Base-by-base conservation (phyloP, 2,113 vertebrate species). In the Cololabis saira region DNA sequence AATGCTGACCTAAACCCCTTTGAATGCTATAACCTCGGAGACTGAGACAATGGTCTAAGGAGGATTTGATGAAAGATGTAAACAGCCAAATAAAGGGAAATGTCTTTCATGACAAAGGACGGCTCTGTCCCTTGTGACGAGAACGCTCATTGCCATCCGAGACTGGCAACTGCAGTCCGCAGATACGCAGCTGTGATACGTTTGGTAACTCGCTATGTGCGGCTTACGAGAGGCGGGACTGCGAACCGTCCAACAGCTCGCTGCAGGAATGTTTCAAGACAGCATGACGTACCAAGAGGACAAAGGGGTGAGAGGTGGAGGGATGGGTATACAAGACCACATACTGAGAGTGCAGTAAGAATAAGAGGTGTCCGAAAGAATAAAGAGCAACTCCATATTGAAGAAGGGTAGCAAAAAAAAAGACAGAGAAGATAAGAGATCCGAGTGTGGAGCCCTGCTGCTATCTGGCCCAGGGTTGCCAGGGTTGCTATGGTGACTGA, bases 401-500 rank as follows among this genome's bases (percentile, higher is more conserved):
- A 74, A 53, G 68, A 66, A 50, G 9, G 24, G 63, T 45, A 42
- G 52, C 27, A 68, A 60, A 70, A 14, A 30, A n/a, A 27, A 69
- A 59, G 12, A 81, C 18, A 17, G 47, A 74, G 42, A 71, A 54
- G 71, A 61, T 65, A 19, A 82, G 64, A 75, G 40, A 61, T 71
- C 74, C 76, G 57, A 72, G 59, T 74, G 80, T 43, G 75, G 71
- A 45, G 50, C 55, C 84, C 75, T 42, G 52, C 75, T 64, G 67
- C 78, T 83, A 53, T 37, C 57, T 72, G 76, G 60, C 27, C 62
- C 37, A 47, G 59, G 69, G 76, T 85, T 71, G 70, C 87, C 51
- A 67, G 45, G 49, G 84, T 93, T 82, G 71, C 87, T 84, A 91
- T 88, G 76, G 90, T 51, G 81, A 93, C 88, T 63, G 43, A 58